phyloP scores from a whole-genome alignment of 2,888 invertebrate species.

The Lypha dubia region DNA sequence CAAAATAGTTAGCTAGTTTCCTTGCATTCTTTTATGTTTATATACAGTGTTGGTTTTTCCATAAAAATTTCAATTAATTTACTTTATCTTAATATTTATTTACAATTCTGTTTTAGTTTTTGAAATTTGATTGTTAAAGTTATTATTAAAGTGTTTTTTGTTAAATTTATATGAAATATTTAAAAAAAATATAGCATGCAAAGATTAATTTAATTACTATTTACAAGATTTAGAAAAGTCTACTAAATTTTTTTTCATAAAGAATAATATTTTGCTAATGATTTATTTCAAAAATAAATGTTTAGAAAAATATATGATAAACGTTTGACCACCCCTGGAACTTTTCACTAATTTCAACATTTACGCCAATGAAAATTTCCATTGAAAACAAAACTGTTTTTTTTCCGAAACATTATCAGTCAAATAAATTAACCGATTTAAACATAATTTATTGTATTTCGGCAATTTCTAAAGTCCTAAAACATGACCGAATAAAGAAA shows the following conservation, averaged over 20 bases:
- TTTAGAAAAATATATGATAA: neutral
- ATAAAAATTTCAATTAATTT: neutral
- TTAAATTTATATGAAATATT: constrained; percentile 45
- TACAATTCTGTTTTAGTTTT: neutral
- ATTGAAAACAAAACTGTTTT: too few relatives aligned
- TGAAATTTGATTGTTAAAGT: neutral
- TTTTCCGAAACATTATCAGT: too few relatives aligned
- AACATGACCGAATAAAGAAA: too few relatives aligned
- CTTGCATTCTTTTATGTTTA: neutral
- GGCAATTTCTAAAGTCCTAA: too few relatives aligned
- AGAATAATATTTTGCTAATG: too few relatives aligned
- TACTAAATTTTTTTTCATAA: constrained; percentile 20
- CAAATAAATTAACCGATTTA: too few relatives aligned
- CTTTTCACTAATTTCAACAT: too few relatives aligned
- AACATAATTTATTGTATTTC: too few relatives aligned
- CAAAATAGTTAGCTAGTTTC: neutral
- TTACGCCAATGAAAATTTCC: too few relatives aligned
- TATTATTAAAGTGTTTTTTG: constrained; percentile 57
- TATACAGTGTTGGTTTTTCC: neutral
- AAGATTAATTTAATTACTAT: constrained; percentile 29
- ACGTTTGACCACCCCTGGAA: too few relatives aligned
- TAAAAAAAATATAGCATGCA: constrained; percentile 59
- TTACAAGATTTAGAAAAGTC: constrained; percentile 38
- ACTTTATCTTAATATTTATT: neutral
- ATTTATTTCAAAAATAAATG: too few relatives aligned